Evolutionary conservation across 2,888 invertebrate species (phyloP).

Genomic region (Acleris cristana): DNA sequence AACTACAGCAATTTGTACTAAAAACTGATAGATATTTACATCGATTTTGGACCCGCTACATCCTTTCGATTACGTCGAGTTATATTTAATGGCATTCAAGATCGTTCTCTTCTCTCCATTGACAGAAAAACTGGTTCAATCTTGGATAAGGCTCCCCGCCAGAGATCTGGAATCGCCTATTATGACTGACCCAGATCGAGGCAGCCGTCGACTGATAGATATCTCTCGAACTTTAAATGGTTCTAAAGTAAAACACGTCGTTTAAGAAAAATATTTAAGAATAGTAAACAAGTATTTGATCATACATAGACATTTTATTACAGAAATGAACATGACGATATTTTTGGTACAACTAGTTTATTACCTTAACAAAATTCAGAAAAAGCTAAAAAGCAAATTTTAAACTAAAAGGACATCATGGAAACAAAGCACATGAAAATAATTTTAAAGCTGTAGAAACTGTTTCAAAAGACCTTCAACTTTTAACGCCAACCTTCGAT

Average conservation of each 20-base stretch:
- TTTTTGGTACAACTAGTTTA: too few relatives aligned
- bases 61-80: constrained; percentile 14
- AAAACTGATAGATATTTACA: background rate
- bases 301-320: too few relatives aligned
- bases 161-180: constrained; percentile 67
- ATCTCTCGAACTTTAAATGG: background rate
- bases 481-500: background rate
- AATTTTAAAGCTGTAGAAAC: background rate
- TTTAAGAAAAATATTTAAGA: too few relatives aligned
- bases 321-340: too few relatives aligned
- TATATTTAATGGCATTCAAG: constrained; percentile 48
- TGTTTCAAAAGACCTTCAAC: background rate
- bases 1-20: too few relatives aligned
- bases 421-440: background rate
- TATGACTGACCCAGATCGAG: constrained; percentile 70
- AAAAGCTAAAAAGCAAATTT: too few relatives aligned
- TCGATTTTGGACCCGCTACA: background rate
- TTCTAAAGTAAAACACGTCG: background rate
- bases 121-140: constrained; percentile 75
- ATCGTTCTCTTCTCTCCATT: constrained; percentile 67
- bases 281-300: too few relatives aligned
- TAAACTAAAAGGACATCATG: too few relatives aligned
- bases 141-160: constrained; percentile 69
- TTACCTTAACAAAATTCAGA: too few relatives aligned
- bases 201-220: constrained; percentile 39